Conservation (phyloP, 2,797 vertebrate genomes). For the Streptopelia turtur region DNA sequence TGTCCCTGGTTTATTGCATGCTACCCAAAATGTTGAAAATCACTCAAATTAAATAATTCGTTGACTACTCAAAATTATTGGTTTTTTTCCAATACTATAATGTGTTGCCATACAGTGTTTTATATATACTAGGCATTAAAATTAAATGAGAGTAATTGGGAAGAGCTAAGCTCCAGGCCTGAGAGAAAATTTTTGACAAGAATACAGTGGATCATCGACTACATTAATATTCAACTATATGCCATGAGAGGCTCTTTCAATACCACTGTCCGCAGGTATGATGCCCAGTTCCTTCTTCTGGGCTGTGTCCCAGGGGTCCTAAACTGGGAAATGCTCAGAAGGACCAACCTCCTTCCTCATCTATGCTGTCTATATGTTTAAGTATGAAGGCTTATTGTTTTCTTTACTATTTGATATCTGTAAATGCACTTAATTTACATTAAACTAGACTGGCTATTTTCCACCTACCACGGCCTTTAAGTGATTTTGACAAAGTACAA, state of each 20-base stretch:
- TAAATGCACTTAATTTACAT: background rate
- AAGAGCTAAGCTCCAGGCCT: background rate
- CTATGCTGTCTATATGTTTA: background rate
- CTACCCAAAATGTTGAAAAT: background rate
- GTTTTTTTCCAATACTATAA: background rate
- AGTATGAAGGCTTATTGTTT: background rate
- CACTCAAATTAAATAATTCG: background rate
- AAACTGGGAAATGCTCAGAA: background rate
- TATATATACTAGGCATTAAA: background rate
- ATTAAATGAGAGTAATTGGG: background rate
- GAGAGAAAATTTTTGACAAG: background rate
- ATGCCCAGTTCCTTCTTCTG: background rate
- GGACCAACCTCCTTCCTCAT: background rate
- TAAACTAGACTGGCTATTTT: background rate
- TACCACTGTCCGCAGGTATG: background rate
- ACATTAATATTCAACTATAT: background rate
- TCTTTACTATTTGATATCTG: background rate
- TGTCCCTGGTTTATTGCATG: background rate
- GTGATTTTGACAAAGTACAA: background rate
- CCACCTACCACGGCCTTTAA: background rate
- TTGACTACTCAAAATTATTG: background rate
- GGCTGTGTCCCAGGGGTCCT: background rate
- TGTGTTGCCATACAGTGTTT: background rate
- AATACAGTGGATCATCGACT: background rate
- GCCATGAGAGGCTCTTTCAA: background rate